Conservation (phyloP, 2,797 vertebrate genomes). For the Sciurus carolinensis region DNA sequence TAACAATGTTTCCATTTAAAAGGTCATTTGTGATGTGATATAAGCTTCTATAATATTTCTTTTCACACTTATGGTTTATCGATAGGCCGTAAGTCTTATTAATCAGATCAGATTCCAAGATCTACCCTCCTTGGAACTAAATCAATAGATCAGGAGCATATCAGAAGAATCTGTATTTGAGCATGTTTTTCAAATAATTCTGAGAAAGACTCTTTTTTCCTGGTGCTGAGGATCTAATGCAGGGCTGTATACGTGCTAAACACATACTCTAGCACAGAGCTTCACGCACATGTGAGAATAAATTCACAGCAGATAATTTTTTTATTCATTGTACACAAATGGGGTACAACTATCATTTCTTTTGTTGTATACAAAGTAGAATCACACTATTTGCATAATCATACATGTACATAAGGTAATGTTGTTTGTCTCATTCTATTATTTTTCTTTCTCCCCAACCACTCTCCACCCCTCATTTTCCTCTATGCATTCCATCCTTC, state of each 20-base stretch:
- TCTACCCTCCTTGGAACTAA: neutral
- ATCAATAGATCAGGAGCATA: neutral
- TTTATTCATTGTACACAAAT: too few species aligned
- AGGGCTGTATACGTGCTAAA: neutral
- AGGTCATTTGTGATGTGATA: neutral
- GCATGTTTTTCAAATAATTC: neutral
- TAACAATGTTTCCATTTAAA: neutral
- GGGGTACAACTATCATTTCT: too few species aligned
- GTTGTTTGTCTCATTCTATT: too few species aligned
- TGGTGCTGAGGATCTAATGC: neutral
- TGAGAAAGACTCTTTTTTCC: neutral
- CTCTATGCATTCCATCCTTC: too few species aligned
- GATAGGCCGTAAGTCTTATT: neutral
- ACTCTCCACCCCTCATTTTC: too few species aligned
- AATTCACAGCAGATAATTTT: too few species aligned
- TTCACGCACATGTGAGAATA: neutral
- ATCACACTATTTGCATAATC: too few species aligned
- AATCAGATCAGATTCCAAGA: neutral
- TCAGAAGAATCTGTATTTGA: neutral
- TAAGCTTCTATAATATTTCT: neutral
- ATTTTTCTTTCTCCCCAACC: too few species aligned
- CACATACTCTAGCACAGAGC: neutral
- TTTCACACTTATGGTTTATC: neutral
- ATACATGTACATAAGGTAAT: too few species aligned
- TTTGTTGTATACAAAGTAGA: too few species aligned